These are phyloP conservation scores for Onychostoma macrolepis DNA, from an alignment of 2,113 vertebrate species.

Conservation along the genomic window DNA sequence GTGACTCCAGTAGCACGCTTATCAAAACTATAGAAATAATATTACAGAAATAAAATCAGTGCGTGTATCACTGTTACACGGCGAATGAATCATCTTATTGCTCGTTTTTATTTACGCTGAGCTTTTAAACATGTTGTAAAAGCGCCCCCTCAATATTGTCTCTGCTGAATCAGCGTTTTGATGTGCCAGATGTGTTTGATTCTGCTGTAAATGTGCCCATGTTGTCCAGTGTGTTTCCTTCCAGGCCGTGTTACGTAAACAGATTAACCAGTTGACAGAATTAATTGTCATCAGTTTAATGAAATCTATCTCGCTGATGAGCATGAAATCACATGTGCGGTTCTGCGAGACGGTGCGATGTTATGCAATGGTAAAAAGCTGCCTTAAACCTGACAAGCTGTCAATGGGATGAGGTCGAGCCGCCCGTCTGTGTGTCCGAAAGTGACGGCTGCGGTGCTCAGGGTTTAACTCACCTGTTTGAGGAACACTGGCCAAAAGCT, in stretches of 20 bases:
- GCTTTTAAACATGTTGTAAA: slow-evolving; percentile 4
- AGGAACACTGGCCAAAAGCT: slow-evolving; percentile 80
- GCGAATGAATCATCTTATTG: neutral
- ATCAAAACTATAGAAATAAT: neutral
- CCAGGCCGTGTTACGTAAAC: slow-evolving; percentile 56
- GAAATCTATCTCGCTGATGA: slow-evolving; percentile 57
- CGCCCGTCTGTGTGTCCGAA: neutral
- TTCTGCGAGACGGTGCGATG: neutral
- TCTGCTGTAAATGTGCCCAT: neutral
- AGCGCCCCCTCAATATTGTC: neutral
- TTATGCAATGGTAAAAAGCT: slow-evolving; percentile 63
- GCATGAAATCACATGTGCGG: slow-evolving; percentile 44
- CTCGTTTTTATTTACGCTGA: neutral
- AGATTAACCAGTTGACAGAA: slow-evolving; percentile 69
- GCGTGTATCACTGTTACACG: neutral
- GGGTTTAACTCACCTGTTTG: slow-evolving; percentile 79
- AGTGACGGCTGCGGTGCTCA: neutral
- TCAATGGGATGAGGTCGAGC: neutral
- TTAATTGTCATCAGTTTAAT: slow-evolving; percentile 71
- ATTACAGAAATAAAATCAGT: neutral
- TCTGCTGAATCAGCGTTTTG: neutral
- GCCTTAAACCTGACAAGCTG: slow-evolving; percentile 50
- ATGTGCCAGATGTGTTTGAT: neutral
- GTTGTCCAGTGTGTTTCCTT: neutral
- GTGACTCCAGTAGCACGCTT: neutral